Conservation (phyloP, 2,797 vertebrate genomes). For the Antennarius maculatus region DNA sequence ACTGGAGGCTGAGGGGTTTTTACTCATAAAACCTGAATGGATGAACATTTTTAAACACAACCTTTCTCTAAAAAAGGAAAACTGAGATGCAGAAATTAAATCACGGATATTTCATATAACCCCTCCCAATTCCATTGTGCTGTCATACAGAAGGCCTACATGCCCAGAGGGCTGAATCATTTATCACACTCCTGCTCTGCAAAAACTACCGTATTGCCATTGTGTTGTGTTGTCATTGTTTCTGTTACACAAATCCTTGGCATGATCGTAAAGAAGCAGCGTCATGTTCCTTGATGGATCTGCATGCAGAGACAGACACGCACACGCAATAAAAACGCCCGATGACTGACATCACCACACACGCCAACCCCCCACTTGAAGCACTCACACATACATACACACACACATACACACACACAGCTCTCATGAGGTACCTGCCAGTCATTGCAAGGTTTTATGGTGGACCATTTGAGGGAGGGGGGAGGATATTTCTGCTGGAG, state of each 20-base stretch:
- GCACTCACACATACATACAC: constrained; percentile 15
- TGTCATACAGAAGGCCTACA: constrained; percentile 14
- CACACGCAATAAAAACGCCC: constrained; percentile 30
- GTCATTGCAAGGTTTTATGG: constrained; percentile 61
- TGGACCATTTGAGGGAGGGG: constrained; percentile 25
- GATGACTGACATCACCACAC: constrained; percentile 41
- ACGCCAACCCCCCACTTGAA: constrained; percentile 23
- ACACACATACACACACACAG: constrained; percentile 13
- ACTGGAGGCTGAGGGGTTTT: not conserved
- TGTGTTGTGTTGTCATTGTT: not conserved
- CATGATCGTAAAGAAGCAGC: constrained; percentile 22
- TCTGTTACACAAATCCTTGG: constrained; percentile 43
- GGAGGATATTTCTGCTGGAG: constrained; percentile 24
- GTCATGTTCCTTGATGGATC: constrained; percentile 38
- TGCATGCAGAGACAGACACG: constrained; percentile 5
- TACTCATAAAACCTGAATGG: constrained; percentile 14
- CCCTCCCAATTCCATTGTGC: constrained; percentile 4
- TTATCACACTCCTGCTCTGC: constrained; percentile 51
- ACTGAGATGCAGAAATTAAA: constrained; percentile 25
- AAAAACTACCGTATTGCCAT: constrained; percentile 45
- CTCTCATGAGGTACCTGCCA: constrained; percentile 67
- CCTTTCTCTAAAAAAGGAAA: constrained; percentile 25
- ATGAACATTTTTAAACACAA: constrained; percentile 14
- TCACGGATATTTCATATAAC: constrained; percentile 23
- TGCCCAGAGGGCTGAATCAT: constrained; percentile 58